Evolutionary conservation across 2,113 vertebrate species (phyloP).

Genomic region (Elanus axillaris): DNA sequence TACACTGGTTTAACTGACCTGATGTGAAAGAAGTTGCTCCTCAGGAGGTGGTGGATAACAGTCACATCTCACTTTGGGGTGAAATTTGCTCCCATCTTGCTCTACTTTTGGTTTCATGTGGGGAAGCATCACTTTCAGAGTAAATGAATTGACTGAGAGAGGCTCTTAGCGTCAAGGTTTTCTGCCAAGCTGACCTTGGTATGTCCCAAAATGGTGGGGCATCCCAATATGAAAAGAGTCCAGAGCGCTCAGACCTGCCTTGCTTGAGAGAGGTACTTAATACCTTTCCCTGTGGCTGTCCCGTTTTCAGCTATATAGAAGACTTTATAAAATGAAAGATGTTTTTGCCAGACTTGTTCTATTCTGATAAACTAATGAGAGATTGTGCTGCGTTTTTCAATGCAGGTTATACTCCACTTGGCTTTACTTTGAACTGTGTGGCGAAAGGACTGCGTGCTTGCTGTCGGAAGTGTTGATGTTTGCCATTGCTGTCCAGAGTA

Average conservation of each 20-base stretch:
- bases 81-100: background rate
- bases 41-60: background rate
- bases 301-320: background rate
- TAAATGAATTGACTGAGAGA: background rate
- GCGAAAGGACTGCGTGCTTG: rapidly evolving
- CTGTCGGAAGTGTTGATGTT: rapidly evolving
- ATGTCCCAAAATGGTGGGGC: background rate
- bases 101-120: background rate
- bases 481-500: background rate
- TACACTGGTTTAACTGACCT: background rate
- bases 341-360: background rate
- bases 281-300: background rate
- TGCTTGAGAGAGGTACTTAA: background rate
- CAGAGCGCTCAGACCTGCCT: background rate
- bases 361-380: background rate
- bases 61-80: background rate
- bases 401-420: background rate
- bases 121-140: background rate
- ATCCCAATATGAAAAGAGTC: background rate
- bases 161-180: background rate
- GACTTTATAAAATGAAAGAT: background rate
- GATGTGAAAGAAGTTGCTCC: background rate
- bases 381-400: background rate
- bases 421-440: background rate
- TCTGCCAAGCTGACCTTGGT: background rate